Percentiles rank a stretch among this genome's conserved stretches.
Evolutionary conservation across 2,797 vertebrate genomes (phyloP).

Genomic region (Megaceryle alcyon): DNA sequence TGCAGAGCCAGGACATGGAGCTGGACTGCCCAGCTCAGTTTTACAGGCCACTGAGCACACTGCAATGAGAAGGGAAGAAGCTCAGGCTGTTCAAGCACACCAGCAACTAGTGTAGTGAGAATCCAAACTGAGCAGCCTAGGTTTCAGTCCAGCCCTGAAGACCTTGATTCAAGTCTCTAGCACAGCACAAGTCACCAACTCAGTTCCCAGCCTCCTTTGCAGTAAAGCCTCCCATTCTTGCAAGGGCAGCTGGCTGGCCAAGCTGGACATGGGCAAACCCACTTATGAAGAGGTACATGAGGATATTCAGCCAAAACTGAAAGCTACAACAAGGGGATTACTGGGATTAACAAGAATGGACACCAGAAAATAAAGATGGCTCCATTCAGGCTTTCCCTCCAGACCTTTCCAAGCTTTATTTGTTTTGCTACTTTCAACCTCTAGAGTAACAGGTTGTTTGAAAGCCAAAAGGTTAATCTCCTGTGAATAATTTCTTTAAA

Average conservation of each 20-base stretch:
- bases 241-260: not conserved
- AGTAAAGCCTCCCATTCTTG: not conserved
- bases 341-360: not conserved
- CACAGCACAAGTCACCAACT: not conserved
- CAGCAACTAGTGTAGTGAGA: accelerated
- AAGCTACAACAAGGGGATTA: accelerated
- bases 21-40: not conserved
- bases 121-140: not conserved
- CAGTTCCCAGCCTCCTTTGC: not conserved
- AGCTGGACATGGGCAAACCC: not conserved
- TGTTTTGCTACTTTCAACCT: not conserved
- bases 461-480: not conserved
- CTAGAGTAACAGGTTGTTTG: not conserved
- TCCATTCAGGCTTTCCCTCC: not conserved
- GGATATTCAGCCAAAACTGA: not conserved
- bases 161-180: not conserved
- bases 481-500: accelerated
- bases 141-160: not conserved
- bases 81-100: not conserved
- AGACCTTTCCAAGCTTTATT: not conserved
- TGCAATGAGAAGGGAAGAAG: not conserved
- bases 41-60: not conserved
- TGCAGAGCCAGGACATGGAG: not conserved
- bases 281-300: accelerated
- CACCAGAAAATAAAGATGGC: not conserved